Percentiles rank a stretch among this genome's conserved stretches.
phyloP scores from a whole-genome alignment of 2,888 invertebrate species.

The Entomobrya multifasciata region DNA sequence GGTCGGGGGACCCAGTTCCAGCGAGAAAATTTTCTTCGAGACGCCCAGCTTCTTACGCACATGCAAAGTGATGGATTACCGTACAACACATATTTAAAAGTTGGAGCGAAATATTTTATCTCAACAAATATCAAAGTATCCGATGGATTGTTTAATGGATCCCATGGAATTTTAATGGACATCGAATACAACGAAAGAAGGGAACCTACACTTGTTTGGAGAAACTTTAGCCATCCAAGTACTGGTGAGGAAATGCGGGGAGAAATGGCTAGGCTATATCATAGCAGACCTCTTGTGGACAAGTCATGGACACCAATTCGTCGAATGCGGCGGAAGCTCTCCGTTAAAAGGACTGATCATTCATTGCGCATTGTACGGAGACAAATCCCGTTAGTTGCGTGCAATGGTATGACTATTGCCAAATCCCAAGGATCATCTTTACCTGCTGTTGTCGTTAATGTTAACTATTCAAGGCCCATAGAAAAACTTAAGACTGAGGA shows the following conservation, averaged over 20 bases:
- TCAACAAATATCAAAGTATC: constrained; percentile 69
- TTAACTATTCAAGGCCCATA: background rate
- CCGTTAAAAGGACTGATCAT: no score
- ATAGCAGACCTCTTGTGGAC: no score
- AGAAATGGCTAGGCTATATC: background rate
- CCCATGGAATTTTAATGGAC: constrained; percentile 64
- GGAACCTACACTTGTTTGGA: no score
- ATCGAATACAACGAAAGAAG: no score
- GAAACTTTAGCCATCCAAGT: no score
- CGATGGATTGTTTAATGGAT: constrained; percentile 76
- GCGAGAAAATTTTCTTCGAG: background rate
- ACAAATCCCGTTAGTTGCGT: constrained; percentile 75
- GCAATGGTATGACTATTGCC: constrained; percentile 54
- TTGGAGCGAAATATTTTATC: constrained; percentile 58
- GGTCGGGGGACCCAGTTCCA: background rate
- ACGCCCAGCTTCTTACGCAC: no score
- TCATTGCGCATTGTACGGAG: constrained; percentile 43
- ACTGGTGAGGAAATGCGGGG: constrained; percentile 48
- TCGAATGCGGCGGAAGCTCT: no score
- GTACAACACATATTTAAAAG: constrained; percentile 9
- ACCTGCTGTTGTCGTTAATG: background rate
- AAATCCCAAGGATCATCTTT: background rate
- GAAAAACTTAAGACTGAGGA: background rate
- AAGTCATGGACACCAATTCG: constrained; percentile 36
- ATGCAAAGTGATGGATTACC: constrained; percentile 57